Evolutionary conservation across 2,797 vertebrate species (phyloP).

Genomic region (Leuciscus waleckii): DNA sequence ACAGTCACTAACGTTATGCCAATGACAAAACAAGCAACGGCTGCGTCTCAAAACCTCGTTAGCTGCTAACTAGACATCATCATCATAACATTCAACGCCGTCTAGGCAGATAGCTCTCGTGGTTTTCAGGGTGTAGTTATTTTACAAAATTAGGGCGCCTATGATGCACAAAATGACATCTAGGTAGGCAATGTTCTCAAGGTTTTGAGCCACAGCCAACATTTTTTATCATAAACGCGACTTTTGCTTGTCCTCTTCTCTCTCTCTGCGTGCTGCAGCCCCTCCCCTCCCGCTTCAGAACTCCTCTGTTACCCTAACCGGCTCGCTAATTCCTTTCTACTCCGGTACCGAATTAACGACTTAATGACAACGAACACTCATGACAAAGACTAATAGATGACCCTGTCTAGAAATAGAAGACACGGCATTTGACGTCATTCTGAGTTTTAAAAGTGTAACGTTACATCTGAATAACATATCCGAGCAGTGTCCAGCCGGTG

Average conservation of each 20-base stretch:
- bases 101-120: too few relatives aligned
- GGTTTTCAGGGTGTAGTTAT: background rate
- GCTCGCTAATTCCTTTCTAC: slow-evolving; percentile 32
- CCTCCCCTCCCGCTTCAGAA: slow-evolving; percentile 70
- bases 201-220: slow-evolving; percentile 15
- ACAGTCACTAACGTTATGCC: background rate
- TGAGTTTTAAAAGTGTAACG: background rate
- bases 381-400: background rate
- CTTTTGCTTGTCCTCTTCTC: slow-evolving; percentile 65
- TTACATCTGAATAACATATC: background rate
- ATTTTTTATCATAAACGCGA: slow-evolving; percentile 52
- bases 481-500: background rate
- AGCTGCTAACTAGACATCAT: background rate
- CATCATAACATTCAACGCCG: background rate
- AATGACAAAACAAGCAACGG: background rate
- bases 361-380: slow-evolving; percentile 23
- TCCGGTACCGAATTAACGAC: slow-evolving; percentile 25
- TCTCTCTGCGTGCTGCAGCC: slow-evolving; percentile 76
- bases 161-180: background rate
- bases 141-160: background rate
- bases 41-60: background rate
- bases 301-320: slow-evolving; percentile 61
- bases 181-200: background rate
- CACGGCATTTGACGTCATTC: background rate
- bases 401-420: slow-evolving; percentile 13